These are phyloP conservation scores for Bergia puertoricense DNA, from an alignment of 92 coral and sea anemone genomes.

Conservation along the genomic window DNA sequence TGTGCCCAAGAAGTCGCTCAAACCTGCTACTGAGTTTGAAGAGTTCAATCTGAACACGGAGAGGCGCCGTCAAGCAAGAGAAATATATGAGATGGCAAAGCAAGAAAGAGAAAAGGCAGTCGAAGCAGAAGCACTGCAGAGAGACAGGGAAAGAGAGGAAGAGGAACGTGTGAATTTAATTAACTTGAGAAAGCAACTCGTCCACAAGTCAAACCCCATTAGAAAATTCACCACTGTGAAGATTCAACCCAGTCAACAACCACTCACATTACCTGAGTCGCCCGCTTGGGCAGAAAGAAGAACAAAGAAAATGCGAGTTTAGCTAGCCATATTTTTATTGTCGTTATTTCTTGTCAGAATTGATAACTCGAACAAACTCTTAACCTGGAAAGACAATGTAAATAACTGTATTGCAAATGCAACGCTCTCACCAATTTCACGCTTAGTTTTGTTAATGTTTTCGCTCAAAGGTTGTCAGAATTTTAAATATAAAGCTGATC, in stretches of 20 bases:
- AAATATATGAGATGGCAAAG: conserved; percentile 73
- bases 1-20: conserved; percentile 83
- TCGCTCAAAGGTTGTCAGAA: not conserved
- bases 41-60: conserved; percentile 82
- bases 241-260: conserved; percentile 72
- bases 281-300: conserved; percentile 84
- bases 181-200: conserved; percentile 78
- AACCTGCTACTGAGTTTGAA: conserved; percentile 80
- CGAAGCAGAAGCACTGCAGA: conserved; percentile 59
- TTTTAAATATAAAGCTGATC: too few relatives aligned
- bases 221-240: conserved; percentile 71
- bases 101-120: conserved; percentile 70
- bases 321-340: conserved; percentile 7
- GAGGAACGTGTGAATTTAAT: conserved; percentile 72
- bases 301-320: conserved; percentile 64
- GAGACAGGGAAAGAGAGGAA: conserved; percentile 74
- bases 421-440: not conserved
- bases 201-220: conserved; percentile 92
- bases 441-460: not conserved
- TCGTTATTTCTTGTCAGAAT: not conserved
- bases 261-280: conserved; percentile 80
- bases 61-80: conserved; percentile 86
- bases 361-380: not conserved
- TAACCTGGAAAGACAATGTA: not conserved
- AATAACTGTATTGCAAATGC: not conserved